Evolutionary conservation across 2,888 invertebrate genomes (phyloP).

Genomic region (Malthinus flaveolus): DNA sequence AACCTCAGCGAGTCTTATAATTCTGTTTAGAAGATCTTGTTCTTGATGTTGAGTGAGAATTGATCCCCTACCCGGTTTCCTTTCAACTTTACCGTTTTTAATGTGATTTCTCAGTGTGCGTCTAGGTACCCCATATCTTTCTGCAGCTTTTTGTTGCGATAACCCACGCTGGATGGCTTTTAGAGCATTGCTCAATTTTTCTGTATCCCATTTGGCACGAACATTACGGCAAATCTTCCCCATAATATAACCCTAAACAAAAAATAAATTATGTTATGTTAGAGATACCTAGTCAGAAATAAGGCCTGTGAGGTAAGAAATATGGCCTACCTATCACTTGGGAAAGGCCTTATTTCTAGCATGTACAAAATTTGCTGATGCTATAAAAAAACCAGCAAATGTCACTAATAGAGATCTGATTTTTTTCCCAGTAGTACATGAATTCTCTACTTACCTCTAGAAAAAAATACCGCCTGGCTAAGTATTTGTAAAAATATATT

Average conservation of each 20-base stretch:
- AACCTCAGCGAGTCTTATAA: slow-evolving; percentile 18
- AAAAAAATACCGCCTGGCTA: no score
- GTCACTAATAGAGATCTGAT: no score
- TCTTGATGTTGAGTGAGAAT: slow-evolving; percentile 20
- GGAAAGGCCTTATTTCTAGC: no score
- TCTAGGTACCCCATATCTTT: slow-evolving; percentile 10
- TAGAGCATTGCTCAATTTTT: slow-evolving; percentile 5
- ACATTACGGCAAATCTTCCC: slow-evolving; percentile 4
- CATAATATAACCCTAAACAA: not conserved
- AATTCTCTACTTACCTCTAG: no score
- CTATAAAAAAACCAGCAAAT: no score
- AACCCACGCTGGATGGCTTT: slow-evolving; percentile 9
- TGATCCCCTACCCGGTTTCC: slow-evolving; percentile 8
- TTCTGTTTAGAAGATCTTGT: slow-evolving; percentile 20
- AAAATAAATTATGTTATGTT: not conserved
- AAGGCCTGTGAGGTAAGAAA: not conserved
- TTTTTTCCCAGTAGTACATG: no score
- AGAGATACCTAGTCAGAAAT: not conserved
- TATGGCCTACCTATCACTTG: no score
- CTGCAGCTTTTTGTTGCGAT: slow-evolving; percentile 8
- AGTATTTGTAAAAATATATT: no score
- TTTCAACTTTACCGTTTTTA: not conserved
- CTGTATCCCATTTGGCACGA: slow-evolving; percentile 8
- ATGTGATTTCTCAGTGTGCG: slow-evolving; percentile 13
- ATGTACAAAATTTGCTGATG: no score